These are phyloP conservation scores for Volucella zonaria DNA, from an alignment of 2,888 invertebrate genomes.

Conservation along the genomic window DNA sequence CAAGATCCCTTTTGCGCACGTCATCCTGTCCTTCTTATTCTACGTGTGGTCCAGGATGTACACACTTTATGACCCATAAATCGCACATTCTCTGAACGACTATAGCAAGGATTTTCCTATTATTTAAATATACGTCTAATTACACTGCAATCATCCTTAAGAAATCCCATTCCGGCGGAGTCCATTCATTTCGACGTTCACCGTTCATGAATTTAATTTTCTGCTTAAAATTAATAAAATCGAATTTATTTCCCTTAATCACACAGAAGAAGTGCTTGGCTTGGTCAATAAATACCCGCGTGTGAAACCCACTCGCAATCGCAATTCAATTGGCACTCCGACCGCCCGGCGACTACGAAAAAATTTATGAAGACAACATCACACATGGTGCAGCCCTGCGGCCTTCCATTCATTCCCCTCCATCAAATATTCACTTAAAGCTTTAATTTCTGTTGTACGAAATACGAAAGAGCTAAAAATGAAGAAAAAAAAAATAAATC, in stretches of 20 bases:
- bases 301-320: constrained; percentile 63
- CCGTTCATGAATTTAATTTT: constrained; percentile 61
- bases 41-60: constrained; percentile 24
- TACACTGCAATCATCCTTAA: constrained; percentile 22
- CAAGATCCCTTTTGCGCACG: not conserved
- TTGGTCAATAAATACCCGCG: constrained; percentile 67
- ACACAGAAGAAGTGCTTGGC: constrained; percentile 39
- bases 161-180: not conserved
- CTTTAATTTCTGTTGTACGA: constrained; percentile 51
- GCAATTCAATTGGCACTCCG: constrained; percentile 55
- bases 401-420: constrained; percentile 61
- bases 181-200: constrained; percentile 12
- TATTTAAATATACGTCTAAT: constrained; percentile 54
- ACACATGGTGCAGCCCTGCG: constrained; percentile 67
- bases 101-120: constrained; percentile 10
- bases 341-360: constrained; percentile 5
- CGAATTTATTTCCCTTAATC: constrained; percentile 71
- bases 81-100: constrained; percentile 13
- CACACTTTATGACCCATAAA: constrained; percentile 40
- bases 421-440: constrained; percentile 65
- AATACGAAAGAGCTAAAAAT: constrained; percentile 16
- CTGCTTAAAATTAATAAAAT: constrained; percentile 68
- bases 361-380: constrained; percentile 71
- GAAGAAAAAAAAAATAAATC: constrained; percentile 14
- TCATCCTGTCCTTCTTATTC: not conserved